Percentiles rank a stretch among this genome's conserved stretches.
Conservation (phyloP, 2,888 invertebrate genomes). For the Anodontia alba region DNA sequence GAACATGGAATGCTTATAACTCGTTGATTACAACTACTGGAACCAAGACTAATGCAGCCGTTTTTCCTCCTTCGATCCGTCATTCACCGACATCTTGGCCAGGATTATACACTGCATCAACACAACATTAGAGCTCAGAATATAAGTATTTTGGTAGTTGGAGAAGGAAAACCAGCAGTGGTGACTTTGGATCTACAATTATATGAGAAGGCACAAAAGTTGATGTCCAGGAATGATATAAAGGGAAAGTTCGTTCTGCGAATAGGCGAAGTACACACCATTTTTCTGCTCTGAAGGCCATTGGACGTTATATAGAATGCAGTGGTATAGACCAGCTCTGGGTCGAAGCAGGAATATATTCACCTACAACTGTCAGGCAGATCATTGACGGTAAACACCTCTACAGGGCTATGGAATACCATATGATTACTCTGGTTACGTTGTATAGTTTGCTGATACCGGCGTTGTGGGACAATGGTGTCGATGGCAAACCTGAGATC, state of each 20-base stretch:
- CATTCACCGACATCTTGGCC: conserved; percentile 6
- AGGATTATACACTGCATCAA: not conserved
- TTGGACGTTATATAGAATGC: too few relatives aligned
- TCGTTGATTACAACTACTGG: not conserved
- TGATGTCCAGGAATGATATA: too few relatives aligned
- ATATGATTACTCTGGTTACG: not conserved
- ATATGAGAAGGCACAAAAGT: too few relatives aligned
- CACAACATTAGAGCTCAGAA: not conserved
- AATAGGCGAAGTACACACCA: not conserved
- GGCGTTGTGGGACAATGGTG: not conserved
- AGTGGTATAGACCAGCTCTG: too few relatives aligned
- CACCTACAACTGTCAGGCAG: too few relatives aligned
- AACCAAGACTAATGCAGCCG: not conserved
- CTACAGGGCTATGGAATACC: conserved; percentile 2
- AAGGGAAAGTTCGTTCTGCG: not conserved
- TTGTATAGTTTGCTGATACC: conserved; percentile 10
- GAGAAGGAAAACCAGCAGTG: not conserved
- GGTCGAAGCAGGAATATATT: too few relatives aligned
- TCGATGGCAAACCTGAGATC: not conserved
- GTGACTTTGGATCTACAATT: too few relatives aligned
- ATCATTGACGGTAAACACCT: not conserved
- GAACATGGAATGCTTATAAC: not conserved
- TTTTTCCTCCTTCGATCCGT: conserved; percentile 2
- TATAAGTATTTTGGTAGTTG: not conserved
- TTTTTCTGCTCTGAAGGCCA: conserved; percentile 1